These are phyloP conservation scores for Drosophila sordidapex DNA, from an alignment of 2,888 invertebrate species.

Conservation along the genomic window DNA sequence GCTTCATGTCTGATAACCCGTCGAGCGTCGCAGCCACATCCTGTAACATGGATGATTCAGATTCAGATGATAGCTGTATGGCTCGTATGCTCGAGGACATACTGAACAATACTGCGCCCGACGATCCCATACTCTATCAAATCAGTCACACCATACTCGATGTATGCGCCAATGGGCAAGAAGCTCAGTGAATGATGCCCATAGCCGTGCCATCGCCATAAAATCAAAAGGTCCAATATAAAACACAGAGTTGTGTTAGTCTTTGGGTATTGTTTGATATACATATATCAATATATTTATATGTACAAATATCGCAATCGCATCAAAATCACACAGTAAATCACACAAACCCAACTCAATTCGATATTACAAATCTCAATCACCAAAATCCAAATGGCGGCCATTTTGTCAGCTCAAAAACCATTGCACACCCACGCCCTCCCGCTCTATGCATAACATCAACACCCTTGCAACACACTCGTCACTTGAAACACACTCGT, in stretches of 20 bases:
- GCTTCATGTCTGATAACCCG: constrained; percentile 39
- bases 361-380: constrained; percentile 1
- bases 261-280: constrained; percentile 49
- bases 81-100: constrained; percentile 48
- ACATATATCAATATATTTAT: constrained; percentile 37
- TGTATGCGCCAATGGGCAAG: constrained; percentile 26
- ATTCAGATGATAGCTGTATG: constrained; percentile 65
- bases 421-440: constrained; percentile 31
- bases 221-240: constrained; percentile 50
- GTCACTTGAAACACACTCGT: constrained; percentile 14
- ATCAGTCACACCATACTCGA: constrained; percentile 46
- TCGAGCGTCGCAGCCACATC: constrained; percentile 48
- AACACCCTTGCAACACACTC: constrained; percentile 18
- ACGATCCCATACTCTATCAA: constrained; percentile 60
- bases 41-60: constrained; percentile 61
- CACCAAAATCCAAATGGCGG: constrained; percentile 10
- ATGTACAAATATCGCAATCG: constrained; percentile 43
- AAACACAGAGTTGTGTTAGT: constrained; percentile 26
- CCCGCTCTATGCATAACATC: constrained; percentile 24
- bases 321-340: constrained; percentile 42
- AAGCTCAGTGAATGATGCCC: constrained; percentile 35
- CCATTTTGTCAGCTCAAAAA: constrained; percentile 19
- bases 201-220: constrained; percentile 50
- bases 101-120: constrained; percentile 44
- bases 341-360: constrained; percentile 5